Evolutionary conservation across 2,797 vertebrate genomes (phyloP).

Genomic region (Hemibagrus guttatus): DNA sequence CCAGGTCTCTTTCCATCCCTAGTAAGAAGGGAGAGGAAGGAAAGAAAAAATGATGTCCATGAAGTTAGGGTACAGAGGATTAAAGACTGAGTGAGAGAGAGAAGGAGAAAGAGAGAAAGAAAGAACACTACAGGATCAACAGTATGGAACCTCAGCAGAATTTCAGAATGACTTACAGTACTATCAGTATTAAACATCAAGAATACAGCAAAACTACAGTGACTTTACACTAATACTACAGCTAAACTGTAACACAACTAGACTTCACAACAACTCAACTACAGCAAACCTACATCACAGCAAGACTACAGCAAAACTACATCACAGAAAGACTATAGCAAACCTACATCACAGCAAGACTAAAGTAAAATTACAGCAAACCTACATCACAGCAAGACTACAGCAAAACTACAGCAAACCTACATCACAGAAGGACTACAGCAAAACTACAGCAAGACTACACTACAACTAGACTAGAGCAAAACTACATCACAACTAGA

Average conservation of each 20-base stretch:
- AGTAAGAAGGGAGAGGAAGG: neutral
- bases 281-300: neutral
- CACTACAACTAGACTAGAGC: neutral
- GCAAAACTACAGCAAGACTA: neutral
- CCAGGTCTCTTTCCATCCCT: constrained; percentile 39
- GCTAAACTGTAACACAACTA: neutral
- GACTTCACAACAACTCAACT: neutral
- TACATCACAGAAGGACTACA: neutral
- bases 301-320: neutral
- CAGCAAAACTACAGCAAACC: neutral
- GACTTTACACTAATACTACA: neutral
- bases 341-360: neutral
- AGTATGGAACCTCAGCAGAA: neutral
- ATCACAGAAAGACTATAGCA: neutral
- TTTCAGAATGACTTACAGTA: too few relatives aligned
- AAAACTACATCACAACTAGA: neutral
- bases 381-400: neutral
- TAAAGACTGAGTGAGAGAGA: neutral
- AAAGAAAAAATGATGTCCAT: neutral
- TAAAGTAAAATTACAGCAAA: neutral
- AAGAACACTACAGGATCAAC: neutral
- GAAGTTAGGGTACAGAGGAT: neutral
- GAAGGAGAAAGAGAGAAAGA: neutral
- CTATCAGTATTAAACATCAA: neutral
- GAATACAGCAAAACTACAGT: neutral